Evolutionary conservation across 2,888 invertebrate species (phyloP), one percentile per base, ranked within the genome.

Genomic region (Drosophila trichaetosa): DNA sequence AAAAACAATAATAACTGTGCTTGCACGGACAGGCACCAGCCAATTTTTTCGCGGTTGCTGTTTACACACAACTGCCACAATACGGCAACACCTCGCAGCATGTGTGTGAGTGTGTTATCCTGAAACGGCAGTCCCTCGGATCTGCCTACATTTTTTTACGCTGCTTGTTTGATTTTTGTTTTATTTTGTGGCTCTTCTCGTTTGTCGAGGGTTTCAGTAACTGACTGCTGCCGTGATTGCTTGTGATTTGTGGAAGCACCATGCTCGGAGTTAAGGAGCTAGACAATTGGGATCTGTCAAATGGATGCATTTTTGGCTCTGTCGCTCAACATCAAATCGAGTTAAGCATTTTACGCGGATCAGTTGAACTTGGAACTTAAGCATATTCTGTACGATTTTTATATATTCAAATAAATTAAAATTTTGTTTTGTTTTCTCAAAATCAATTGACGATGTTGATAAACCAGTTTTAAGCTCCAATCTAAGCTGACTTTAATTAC

Each of bases 201-300:
- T 80, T 79, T 76, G 66, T 69, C 38, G 52, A 64, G 71, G 61
- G 51, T 42, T 53, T 60, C 76, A 54, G 67, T 57, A 67, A 69
- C 79, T 75, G 73, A 73, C 66, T 66, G 66, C 64, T 66, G 69
- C 34, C 51, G 57, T 82, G 84, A 87, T 83, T 87, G 82, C 78
- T 82, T 69, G 73, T 84, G 85, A 85, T 85, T 85, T 89, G 89
- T 89, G 77, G 69, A 57, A 59, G 49, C 65, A 59, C 52, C 59
- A 62, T 65, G 46, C 34, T 8, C 11, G 27, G n/a, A 16, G 42
- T 34, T 38, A 62, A 38, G 21, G 27, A 52, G 75, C 48, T 24
- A 27, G 33, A 34, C 64, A 69, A 66, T 80, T 73, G 76, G 13
- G 13, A 51, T 36, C 49, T 76, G 68, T 61, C 72, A 72, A 64